Percentiles rank a stretch among this genome's conserved stretches.
Conservation (phyloP, 1,140 invertebrate species). For the Laupala kohalensis region DNA sequence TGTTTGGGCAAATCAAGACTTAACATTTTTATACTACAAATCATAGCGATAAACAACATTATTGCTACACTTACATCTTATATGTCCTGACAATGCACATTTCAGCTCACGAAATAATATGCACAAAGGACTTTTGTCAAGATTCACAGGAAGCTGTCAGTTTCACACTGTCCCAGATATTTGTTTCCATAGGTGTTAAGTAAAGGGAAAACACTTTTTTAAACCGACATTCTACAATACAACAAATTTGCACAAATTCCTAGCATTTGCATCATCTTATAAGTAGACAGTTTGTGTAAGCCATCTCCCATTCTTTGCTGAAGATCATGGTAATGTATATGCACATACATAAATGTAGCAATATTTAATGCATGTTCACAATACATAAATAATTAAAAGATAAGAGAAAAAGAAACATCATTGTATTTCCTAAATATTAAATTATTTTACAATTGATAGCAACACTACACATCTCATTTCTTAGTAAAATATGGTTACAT, state of each 20-base stretch:
- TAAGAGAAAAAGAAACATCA: too few species aligned
- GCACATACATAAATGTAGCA: too few species aligned
- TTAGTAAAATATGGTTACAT: too few species aligned
- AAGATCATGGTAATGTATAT: neutral
- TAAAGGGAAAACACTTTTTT: neutral
- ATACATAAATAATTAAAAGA: too few species aligned
- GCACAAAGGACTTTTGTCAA: neutral
- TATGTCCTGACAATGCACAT: neutral
- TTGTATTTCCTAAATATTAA: too few species aligned
- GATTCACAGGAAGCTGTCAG: neutral
- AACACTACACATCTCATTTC: too few species aligned
- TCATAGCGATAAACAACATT: neutral
- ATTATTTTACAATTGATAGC: too few species aligned
- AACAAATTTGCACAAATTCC: neutral
- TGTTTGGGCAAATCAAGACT: too few species aligned
- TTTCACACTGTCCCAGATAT: neutral
- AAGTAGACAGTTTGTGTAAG: neutral
- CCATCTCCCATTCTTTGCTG: neutral
- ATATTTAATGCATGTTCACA: too few species aligned
- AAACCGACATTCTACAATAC: neutral
- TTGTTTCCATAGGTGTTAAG: neutral
- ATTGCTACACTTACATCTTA: neutral
- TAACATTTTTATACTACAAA: neutral
- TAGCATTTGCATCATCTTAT: neutral
- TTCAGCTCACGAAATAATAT: neutral